Conservation (phyloP, 2,888 invertebrate species). For the Chrysolina haemoptera region DNA sequence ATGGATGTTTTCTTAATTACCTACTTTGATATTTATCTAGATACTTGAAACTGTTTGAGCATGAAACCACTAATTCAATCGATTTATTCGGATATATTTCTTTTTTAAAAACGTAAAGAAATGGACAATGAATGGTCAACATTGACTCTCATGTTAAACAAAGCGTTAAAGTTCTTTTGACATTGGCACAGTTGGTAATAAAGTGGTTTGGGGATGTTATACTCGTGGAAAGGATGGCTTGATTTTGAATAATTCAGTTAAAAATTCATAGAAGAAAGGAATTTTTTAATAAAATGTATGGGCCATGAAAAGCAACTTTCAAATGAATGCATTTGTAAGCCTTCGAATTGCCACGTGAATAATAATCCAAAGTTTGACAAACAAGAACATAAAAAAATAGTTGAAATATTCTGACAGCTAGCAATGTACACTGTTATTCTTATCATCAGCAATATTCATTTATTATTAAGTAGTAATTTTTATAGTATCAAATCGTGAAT, state of each 20-base stretch:
- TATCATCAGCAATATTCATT: too few relatives aligned
- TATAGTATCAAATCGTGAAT: too few relatives aligned
- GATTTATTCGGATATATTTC: constrained; percentile 30
- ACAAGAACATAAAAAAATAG: too few relatives aligned
- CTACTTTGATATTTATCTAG: background rate
- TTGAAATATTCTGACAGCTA: too few relatives aligned
- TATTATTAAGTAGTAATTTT: too few relatives aligned
- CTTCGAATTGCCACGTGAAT: too few relatives aligned
- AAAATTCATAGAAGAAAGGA: too few relatives aligned
- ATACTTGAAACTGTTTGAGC: constrained; percentile 28
- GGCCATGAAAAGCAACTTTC: too few relatives aligned
- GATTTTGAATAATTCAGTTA: background rate
- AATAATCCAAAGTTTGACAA: too few relatives aligned
- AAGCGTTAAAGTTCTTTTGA: constrained; percentile 51
- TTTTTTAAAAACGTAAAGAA: constrained; percentile 25
- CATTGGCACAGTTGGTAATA: constrained; percentile 54
- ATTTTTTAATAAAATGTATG: too few relatives aligned
- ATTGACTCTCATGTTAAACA: constrained; percentile 57
- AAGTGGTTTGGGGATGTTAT: constrained; percentile 42
- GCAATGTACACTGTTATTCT: too few relatives aligned
- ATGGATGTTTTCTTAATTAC: constrained; percentile 13
- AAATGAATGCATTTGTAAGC: too few relatives aligned
- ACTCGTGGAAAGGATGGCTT: constrained; percentile 3
- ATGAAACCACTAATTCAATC: constrained; percentile 42
- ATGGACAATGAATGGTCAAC: constrained; percentile 43